Conservation (phyloP, 2,113 vertebrate genomes). For the Tragelaphus scriptus region DNA sequence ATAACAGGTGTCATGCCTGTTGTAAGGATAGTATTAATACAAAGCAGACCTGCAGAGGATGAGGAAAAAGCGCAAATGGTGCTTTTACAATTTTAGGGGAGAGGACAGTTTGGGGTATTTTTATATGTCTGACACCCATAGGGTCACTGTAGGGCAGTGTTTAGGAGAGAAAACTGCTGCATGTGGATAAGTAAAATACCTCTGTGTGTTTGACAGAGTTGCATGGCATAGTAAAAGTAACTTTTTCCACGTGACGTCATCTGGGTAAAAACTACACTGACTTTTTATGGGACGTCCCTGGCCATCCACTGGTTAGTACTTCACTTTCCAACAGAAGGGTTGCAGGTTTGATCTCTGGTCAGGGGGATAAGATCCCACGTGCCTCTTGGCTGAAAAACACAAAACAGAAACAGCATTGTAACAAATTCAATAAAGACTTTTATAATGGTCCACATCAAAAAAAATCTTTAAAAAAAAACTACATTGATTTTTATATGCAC, state of each 20-base stretch:
- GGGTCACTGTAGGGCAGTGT: background rate
- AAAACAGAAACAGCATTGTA: background rate
- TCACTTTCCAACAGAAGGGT: background rate
- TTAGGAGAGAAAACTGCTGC: background rate
- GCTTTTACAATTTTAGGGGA: background rate
- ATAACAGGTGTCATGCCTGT: background rate
- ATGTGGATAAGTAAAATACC: background rate
- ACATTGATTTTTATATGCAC: background rate
- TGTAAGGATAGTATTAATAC: constrained; percentile 8
- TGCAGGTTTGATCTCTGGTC: background rate
- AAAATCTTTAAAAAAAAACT: background rate
- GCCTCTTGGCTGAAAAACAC: background rate
- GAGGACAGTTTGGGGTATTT: background rate
- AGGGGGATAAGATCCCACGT: background rate
- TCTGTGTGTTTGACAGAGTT: background rate
- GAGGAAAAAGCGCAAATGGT: background rate
- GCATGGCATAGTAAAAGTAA: background rate
- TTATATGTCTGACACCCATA: background rate
- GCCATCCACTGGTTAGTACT: background rate
- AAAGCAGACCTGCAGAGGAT: background rate
- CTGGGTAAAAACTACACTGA: background rate
- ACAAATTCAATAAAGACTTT: background rate
- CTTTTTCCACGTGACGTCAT: background rate
- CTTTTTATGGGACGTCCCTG: background rate
- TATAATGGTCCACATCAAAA: background rate